Base-by-base conservation (phyloP, 2,113 vertebrate genomes). In the Phylloscopus trochiloides region DNA sequence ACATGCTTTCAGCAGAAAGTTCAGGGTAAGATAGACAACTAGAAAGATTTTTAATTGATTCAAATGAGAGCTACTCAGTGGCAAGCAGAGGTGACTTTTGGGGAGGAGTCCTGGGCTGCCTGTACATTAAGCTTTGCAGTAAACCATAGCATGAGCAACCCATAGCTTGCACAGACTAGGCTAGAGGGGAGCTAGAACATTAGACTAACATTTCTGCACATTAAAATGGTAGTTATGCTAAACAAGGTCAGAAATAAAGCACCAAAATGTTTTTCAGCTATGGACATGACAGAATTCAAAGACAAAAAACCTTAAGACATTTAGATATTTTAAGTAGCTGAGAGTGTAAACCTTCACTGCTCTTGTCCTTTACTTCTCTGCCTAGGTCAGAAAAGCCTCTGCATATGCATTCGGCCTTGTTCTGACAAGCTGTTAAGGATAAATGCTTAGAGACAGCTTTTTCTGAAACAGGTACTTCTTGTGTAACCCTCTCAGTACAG, bases 391-490 rank as follows among this genome's bases (percentile, higher is more conserved):
- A 74, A 73, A 88, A 88, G 57, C 40, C 61, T 91, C 81, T 88
- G 66, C 47, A 68, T 88, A 84, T 50, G 57, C 42, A 66, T 79
- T 76, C 1, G 4, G 88, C 85, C 85, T 93, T 90, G 84, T 62
- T 91, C 85, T 91, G 84, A 90, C 85, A 91, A 86, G 51, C 47
- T 76, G 42, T 76, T 68, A 82, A 86, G 73, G 67, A 96, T 36
- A 80, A 78, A 83, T 62, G 54, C 50, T 88, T 85, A 86, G 65
- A 3, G 4, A 86, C 76, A 89, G 45, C 47, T 40, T 95, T 88
- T 86, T 67, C 51, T 65, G 61, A 90, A 92, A 48, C 19, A 19
- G 38, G 20, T 73, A 83, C 68, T 94, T 71, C 48, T 82, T 65
- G 31, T 12, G 40, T 48, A 89, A 84, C 40, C 36, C 15, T 75